Percentiles rank a stretch among this genome's conserved stretches.
phyloP scores from a whole-genome alignment of 2,113 vertebrate genomes.

The Chrysemys picta region DNA sequence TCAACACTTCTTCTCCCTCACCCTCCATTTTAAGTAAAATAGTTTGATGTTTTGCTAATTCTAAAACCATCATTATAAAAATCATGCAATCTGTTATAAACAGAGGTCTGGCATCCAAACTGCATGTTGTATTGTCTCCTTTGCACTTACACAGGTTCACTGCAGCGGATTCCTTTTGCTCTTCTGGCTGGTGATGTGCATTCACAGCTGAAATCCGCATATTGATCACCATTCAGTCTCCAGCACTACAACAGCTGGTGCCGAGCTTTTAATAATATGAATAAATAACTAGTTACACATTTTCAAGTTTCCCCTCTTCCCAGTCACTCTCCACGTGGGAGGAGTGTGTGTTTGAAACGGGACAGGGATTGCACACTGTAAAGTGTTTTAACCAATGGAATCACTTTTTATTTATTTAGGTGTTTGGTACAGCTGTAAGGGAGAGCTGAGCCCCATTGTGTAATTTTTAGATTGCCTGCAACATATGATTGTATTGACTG shows the following conservation, averaged over 20 bases:
- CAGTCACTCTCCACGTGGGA: neutral
- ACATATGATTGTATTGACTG: neutral
- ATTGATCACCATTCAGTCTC: neutral
- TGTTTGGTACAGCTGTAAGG: rapidly evolving
- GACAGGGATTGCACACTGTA: neutral
- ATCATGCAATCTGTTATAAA: neutral
- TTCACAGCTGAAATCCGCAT: neutral
- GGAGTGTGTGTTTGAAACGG: neutral
- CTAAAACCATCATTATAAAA: neutral
- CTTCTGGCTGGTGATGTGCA: neutral
- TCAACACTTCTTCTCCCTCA: neutral
- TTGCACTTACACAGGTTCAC: neutral
- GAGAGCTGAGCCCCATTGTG: neutral
- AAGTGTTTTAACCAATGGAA: neutral
- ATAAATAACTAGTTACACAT: neutral
- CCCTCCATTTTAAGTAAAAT: neutral
- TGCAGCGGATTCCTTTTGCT: neutral
- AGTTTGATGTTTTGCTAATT: neutral
- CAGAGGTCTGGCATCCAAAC: neutral
- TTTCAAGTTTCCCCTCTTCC: neutral
- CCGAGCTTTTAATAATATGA: neutral
- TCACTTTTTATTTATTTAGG: neutral
- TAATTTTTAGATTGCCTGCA: neutral
- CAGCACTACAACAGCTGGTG: neutral
- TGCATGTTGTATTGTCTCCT: neutral